These are phyloP conservation scores for Pocillopora verrucosa DNA, from an alignment of 64 coral and sea anemone species.

Conservation along the genomic window DNA sequence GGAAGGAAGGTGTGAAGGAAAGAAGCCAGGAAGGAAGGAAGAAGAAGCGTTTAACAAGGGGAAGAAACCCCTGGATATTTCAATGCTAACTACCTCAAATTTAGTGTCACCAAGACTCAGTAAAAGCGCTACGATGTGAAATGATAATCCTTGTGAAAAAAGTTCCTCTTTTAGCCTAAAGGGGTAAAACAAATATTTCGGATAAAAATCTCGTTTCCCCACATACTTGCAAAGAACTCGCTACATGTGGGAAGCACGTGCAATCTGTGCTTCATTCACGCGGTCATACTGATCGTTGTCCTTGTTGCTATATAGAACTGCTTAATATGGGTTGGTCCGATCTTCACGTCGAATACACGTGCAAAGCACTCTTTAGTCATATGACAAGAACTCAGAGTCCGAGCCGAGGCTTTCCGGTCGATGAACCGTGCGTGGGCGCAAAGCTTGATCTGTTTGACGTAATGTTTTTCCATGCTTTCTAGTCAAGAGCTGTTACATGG, in stretches of 20 bases:
- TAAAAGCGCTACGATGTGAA: too few species aligned
- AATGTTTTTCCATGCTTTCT: too few species aligned
- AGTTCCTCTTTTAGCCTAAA: neutral
- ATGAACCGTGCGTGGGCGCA: too few species aligned
- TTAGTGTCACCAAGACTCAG: too few species aligned
- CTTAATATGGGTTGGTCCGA: neutral
- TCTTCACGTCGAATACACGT: neutral
- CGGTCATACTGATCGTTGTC: neutral
- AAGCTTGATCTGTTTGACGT: too few species aligned
- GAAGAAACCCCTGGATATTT: too few species aligned
- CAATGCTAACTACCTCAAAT: too few species aligned
- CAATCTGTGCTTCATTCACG: neutral
- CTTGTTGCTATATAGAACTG: neutral
- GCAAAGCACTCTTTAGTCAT: neutral
- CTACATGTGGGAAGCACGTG: conserved; percentile 21
- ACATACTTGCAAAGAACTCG: neutral
- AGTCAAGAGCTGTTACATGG: too few species aligned
- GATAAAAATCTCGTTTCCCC: neutral
- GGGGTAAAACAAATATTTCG: neutral
- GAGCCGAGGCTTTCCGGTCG: too few species aligned
- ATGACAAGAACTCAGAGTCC: neutral
- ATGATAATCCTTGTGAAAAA: neutral
- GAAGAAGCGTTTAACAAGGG: too few species aligned
- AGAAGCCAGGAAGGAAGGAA: too few species aligned
- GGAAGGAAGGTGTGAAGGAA: too few species aligned